A percentile compares a stretch with the other conserved stretches of the same genome.
phyloP scores from a whole-genome alignment of 1,140 invertebrate genomes.

The Drosophila quadrilineata region DNA sequence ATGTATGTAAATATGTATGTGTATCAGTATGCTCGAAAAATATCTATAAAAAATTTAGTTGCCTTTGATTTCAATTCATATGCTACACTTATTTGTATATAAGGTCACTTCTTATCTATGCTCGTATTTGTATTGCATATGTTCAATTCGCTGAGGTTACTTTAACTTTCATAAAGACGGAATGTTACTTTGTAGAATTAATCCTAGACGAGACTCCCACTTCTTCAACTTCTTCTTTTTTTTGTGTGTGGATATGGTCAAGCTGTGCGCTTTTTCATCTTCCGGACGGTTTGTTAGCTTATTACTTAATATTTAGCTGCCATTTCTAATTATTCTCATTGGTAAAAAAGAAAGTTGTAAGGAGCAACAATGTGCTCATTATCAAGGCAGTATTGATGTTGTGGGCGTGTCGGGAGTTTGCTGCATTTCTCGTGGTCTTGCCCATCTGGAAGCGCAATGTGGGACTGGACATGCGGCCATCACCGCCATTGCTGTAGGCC shows the following conservation, averaged over 20 bases:
- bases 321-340: constrained; percentile 39
- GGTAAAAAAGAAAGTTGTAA: constrained; percentile 58
- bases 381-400: constrained; percentile 69
- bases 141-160: constrained; percentile 48
- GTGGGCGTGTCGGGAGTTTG: constrained; percentile 50
- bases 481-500: constrained; percentile 95
- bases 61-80: constrained; percentile 25
- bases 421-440: constrained; percentile 80
- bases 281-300: constrained; percentile 40
- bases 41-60: constrained; percentile 35
- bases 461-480: constrained; percentile 97
- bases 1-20: no score
- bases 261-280: constrained; percentile 53
- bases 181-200: constrained; percentile 53
- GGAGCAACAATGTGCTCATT: constrained; percentile 55
- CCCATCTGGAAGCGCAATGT: constrained; percentile 93
- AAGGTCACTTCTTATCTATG: constrained; percentile 65
- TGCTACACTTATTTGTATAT: constrained; percentile 66
- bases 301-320: constrained; percentile 27
- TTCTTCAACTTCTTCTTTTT: no score
- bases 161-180: constrained; percentile 43
- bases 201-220: constrained; percentile 60
- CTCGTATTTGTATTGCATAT: constrained; percentile 41
- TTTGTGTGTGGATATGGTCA: constrained; percentile 30
- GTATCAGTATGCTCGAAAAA: constrained; percentile 39